phyloP scores from a whole-genome alignment of 1,140 invertebrate genomes.

The Microplitis mediator region DNA sequence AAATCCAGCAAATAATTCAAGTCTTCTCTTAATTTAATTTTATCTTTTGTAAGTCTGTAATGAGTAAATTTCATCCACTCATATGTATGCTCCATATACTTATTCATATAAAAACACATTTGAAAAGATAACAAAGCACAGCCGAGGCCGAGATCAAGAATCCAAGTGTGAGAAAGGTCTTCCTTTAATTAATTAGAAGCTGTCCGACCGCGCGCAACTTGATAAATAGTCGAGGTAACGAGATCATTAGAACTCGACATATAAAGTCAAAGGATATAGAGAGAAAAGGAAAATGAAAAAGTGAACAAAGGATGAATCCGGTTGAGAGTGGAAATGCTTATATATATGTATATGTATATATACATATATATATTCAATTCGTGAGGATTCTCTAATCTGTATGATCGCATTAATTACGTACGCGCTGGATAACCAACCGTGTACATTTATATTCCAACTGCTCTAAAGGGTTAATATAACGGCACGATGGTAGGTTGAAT shows the following conservation, averaged over 20 bases:
- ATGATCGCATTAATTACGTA: constrained; percentile 13
- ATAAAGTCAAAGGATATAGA: not conserved
- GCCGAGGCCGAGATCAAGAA: not conserved
- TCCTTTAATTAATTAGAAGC: constrained; percentile 16
- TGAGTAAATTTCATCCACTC: too few species aligned
- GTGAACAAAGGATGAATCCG: not conserved
- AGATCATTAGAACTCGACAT: constrained; percentile 13
- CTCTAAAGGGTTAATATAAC: too few species aligned
- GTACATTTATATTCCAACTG: not conserved
- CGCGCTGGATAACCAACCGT: not conserved
- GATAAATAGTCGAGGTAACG: constrained; percentile 13
- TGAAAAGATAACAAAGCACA: not conserved
- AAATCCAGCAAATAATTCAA: too few species aligned
- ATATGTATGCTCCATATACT: too few species aligned
- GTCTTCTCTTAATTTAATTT: too few species aligned
- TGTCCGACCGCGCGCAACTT: not conserved
- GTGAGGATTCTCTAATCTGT: constrained; percentile 1
- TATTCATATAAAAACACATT: not conserved
- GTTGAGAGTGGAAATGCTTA: not conserved
- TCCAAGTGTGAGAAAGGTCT: not conserved
- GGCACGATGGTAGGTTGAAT: too few species aligned
- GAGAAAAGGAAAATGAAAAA: not conserved
- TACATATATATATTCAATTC: constrained; percentile 1
- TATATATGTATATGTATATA: too few species aligned
- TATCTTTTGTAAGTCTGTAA: too few species aligned